Evolutionary conservation across 2,888 invertebrate genomes (phyloP).

Genomic region (Coelopa pilipes): DNA sequence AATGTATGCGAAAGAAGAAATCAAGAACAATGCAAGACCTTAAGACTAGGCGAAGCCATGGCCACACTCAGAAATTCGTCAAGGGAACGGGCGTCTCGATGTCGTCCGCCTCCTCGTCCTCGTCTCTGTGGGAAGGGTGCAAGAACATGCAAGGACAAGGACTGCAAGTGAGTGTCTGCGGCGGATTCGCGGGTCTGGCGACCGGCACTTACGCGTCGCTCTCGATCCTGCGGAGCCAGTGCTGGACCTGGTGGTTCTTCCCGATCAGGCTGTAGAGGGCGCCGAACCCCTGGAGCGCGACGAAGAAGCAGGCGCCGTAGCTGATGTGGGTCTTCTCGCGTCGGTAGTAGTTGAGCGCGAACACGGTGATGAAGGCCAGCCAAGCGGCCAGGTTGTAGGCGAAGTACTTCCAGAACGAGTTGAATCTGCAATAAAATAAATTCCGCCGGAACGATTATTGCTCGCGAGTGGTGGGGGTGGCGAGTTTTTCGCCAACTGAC

Average conservation of each 20-base stretch:
- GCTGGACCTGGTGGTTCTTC: slow-evolving; percentile 57
- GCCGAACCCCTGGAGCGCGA: slow-evolving; percentile 56
- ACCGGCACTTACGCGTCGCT: slow-evolving; percentile 51
- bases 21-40: no score
- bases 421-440: slow-evolving; percentile 44
- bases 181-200: no score
- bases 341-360: slow-evolving; percentile 55
- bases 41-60: no score
- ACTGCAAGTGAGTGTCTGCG: no score
- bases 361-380: slow-evolving; percentile 54
- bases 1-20: no score
- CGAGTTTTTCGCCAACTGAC: slow-evolving; percentile 29
- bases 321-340: slow-evolving; percentile 56
- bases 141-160: no score
- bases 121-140: slow-evolving; percentile 40
- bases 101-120: slow-evolving; percentile 51
- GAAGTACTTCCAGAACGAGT: slow-evolving; percentile 58
- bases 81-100: slow-evolving; percentile 57
- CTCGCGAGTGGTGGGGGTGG: background rate
- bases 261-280: slow-evolving; percentile 56
- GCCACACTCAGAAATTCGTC: slow-evolving; percentile 45
- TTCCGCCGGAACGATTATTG: background rate
- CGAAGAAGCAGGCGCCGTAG: slow-evolving; percentile 56
- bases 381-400: slow-evolving; percentile 53
- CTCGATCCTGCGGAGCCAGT: slow-evolving; percentile 49